Evolutionary conservation across 2,113 vertebrate genomes (phyloP).

Genomic region (Menidia beryllina): DNA sequence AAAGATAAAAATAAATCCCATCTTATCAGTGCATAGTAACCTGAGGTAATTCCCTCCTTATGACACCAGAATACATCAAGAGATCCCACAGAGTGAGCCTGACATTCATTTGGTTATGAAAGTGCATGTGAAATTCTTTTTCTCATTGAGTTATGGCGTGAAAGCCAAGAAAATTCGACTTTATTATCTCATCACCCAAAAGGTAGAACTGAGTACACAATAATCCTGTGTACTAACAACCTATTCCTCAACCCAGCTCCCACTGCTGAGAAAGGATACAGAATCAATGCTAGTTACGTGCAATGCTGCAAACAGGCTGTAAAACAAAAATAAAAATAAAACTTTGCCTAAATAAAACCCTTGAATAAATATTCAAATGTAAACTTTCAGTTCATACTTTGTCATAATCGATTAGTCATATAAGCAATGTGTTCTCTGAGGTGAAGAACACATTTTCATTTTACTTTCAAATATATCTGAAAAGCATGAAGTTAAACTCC

Average conservation of each 20-base stretch:
- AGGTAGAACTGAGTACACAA: background rate
- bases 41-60: background rate
- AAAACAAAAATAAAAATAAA: background rate
- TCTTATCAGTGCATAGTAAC: too few species aligned
- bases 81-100: background rate
- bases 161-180: background rate
- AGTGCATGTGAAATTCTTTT: background rate
- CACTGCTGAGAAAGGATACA: too few species aligned
- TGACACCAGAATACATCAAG: conserved; percentile 2
- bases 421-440: background rate
- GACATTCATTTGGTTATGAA: background rate
- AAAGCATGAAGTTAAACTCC: background rate
- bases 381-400: background rate
- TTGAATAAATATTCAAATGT: background rate
- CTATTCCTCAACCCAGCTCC: background rate
- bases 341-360: too few species aligned
- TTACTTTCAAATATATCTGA: background rate
- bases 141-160: background rate
- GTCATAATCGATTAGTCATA: background rate
- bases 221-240: background rate
- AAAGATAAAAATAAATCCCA: too few species aligned
- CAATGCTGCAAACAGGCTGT: background rate
- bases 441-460: too few species aligned
- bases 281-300: background rate
- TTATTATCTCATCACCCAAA: background rate